These are phyloP conservation scores for Syngnathus floridae DNA, from an alignment of 2,113 vertebrate species.

Conservation along the genomic window DNA sequence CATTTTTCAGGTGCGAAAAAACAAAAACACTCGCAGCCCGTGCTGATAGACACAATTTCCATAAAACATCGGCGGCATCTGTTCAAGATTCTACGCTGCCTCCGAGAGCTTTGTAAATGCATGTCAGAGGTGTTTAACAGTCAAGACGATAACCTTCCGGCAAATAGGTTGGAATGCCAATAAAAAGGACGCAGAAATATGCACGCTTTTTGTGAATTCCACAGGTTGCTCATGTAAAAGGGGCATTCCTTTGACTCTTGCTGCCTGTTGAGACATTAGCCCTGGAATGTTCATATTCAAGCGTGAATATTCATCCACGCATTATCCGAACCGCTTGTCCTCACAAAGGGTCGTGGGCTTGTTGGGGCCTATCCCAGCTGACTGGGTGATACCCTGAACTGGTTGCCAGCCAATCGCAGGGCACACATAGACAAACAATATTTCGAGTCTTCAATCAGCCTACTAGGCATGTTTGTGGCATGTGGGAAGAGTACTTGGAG, in stretches of 20 bases:
- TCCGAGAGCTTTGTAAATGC: slow-evolving; percentile 27
- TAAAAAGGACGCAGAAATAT: not conserved
- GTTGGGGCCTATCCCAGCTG: too few species aligned
- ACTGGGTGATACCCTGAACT: too few species aligned
- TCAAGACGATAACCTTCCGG: slow-evolving; percentile 15
- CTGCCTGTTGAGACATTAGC: slow-evolving; percentile 19
- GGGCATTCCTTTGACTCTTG: not conserved
- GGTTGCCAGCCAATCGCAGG: too few species aligned
- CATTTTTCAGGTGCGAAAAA: slow-evolving; percentile 17
- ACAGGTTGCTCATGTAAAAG: slow-evolving; percentile 14
- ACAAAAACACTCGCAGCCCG: slow-evolving; percentile 7
- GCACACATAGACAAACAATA: too few species aligned
- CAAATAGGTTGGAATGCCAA: not conserved
- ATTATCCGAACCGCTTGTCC: too few species aligned
- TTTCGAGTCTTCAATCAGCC: too few species aligned
- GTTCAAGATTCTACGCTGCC: slow-evolving; percentile 27
- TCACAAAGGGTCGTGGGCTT: too few species aligned
- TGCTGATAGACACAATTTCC: slow-evolving; percentile 11
- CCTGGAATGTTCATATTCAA: slow-evolving; percentile 9
- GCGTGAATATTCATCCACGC: too few species aligned
- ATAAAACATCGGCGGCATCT: slow-evolving; percentile 30
- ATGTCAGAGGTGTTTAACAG: slow-evolving; percentile 26
- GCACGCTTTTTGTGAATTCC: not conserved
- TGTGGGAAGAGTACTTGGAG: too few species aligned
- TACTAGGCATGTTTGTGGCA: too few species aligned